phyloP scores from a whole-genome alignment of 2,888 invertebrate genomes.

The Drosophila lacicola region DNA sequence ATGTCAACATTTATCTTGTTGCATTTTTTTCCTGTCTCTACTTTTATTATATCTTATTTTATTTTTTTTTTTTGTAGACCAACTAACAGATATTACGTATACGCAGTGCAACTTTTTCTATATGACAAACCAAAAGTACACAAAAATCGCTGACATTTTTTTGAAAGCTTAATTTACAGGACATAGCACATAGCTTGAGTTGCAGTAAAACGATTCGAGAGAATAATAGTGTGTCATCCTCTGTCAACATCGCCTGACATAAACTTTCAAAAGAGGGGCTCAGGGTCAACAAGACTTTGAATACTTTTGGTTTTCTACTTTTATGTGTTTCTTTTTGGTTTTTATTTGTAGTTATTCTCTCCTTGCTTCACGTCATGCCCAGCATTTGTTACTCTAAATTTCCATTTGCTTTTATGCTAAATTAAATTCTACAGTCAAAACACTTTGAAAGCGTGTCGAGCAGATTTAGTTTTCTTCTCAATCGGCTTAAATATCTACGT shows the following conservation, averaged over 20 bases:
- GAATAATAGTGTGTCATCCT: conserved; percentile 32
- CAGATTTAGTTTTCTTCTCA: conserved; percentile 3
- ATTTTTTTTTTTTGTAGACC: conserved; percentile 13
- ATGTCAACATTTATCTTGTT: conserved; percentile 8
- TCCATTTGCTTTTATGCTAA: conserved; percentile 12
- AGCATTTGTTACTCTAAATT: conserved; percentile 32
- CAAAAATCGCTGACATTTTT: conserved; percentile 65
- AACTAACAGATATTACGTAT: conserved; percentile 68
- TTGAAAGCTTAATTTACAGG: conserved; percentile 69
- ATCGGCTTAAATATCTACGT: conserved; percentile 19
- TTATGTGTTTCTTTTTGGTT: conserved; percentile 5
- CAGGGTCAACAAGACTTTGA: conserved; percentile 75
- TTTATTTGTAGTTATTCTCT: background rate
- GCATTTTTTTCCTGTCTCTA: background rate
- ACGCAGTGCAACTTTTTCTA: conserved; percentile 54
- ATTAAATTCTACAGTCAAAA: conserved; percentile 35
- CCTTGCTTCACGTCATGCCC: conserved; percentile 7
- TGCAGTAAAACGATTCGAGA: conserved; percentile 26
- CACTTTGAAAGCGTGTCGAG: conserved; percentile 61
- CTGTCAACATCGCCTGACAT: conserved; percentile 47
- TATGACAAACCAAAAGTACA: conserved; percentile 73
- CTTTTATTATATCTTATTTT: background rate
- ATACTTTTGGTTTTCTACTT: conserved; percentile 64
- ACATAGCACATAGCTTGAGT: conserved; percentile 19
- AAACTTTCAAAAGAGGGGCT: conserved; percentile 82